Evolutionary conservation across 2,888 invertebrate species (phyloP), one percentile per base, ranked within the genome.

Genomic region (Scaptomyza reducta): DNA sequence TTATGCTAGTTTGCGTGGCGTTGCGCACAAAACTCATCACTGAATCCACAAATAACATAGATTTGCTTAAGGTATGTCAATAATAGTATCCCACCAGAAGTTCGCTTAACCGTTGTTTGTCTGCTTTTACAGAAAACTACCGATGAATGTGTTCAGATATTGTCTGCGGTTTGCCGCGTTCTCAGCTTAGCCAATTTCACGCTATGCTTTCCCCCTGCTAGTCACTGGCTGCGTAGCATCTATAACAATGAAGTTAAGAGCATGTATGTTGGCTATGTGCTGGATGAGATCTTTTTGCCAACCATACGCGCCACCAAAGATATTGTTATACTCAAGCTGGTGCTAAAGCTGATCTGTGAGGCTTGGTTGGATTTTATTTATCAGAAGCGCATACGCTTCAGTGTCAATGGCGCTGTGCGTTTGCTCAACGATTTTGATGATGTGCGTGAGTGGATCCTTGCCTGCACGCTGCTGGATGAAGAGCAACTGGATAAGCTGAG

Each of bases 321-420:
- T 86, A 93, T 94, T 51, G 92, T 94, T 6, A 95, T 96, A 42
- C 93, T 95, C 27, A 96, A 96, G 83, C 95, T 96, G 93, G 94
- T 96, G 54, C 92, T 97, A 33, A 94, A 95, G 89, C 94, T 97
- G 31, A 95, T 96, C 93, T 96, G 97, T 87, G 97, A 97, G 90
- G 95, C 97, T 0, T 97, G 97, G 97, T 92, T 97, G 54, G 96
- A 97, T 90, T 96, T 96, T 82, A 97, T 97, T 75, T 96, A 96
- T 89, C 94, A 94, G 47, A 95, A 96, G 74, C 95, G 95, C 90
- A 95, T 97, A 25, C 96, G 96, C 89, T 97, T 97, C 91, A 96
- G 96, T 63, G 93, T 94, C 59, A 93, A 94, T 92, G 97, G 97
- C 2, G 97, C 97, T 0, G 91, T 94, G 46, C 96, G 96, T 79